A percentile compares a stretch with the other conserved stretches of the same genome.
Evolutionary conservation across 2,888 invertebrate species (phyloP).

Genomic region (Pristionchus japonicus): DNA sequence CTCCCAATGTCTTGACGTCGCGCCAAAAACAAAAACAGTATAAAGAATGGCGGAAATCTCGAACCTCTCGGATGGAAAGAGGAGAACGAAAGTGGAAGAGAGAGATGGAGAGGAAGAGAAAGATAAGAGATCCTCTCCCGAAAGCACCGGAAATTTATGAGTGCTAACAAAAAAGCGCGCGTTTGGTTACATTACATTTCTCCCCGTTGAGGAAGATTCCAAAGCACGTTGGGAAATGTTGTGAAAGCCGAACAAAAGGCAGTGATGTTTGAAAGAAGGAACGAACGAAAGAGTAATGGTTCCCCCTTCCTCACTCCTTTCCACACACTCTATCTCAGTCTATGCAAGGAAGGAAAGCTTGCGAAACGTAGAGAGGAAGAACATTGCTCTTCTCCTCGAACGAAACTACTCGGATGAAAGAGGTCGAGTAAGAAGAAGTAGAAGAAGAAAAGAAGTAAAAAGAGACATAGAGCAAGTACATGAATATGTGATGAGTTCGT

Average conservation of each 20-base stretch:
- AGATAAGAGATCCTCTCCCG: neutral
- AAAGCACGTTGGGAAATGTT: neutral
- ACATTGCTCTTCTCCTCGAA: neutral
- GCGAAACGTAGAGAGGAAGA: neutral
- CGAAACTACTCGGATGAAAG: neutral
- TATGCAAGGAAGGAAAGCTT: too few species aligned
- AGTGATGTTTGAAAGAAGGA: neutral
- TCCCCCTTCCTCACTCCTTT: neutral
- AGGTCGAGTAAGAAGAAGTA: neutral
- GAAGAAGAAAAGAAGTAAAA: neutral
- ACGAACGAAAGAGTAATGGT: neutral
- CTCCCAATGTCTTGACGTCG: neutral
- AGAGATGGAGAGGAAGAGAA: neutral
- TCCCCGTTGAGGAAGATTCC: neutral
- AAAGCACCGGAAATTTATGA: constrained; percentile 20
- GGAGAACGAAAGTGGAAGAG: neutral
- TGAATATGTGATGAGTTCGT: constrained; percentile 16
- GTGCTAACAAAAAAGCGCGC: neutral
- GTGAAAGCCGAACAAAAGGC: neutral
- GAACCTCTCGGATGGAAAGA: neutral
- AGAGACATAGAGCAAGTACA: constrained; percentile 18
- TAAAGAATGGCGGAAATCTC: constrained; percentile 11
- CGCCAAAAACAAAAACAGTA: constrained; percentile 6
- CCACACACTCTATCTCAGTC: neutral
- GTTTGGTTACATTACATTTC: neutral